Evolutionary conservation across 2,113 vertebrate genomes (phyloP).

Genomic region (Macrotus californicus): DNA sequence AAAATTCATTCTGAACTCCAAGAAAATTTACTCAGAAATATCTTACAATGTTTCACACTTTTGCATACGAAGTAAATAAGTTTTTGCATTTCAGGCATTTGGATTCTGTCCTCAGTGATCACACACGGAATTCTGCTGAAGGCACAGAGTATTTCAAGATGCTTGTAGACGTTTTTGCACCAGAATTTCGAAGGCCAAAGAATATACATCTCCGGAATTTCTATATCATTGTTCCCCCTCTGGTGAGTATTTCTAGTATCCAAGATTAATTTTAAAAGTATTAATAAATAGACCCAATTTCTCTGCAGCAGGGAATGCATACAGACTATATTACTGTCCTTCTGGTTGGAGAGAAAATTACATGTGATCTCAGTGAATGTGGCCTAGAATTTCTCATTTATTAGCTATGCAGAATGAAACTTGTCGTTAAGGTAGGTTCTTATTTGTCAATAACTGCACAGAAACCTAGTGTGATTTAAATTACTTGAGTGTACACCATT

Average conservation of each 20-base stretch:
- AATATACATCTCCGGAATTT: constrained; percentile 98
- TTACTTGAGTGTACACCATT: background rate
- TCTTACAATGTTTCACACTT: background rate
- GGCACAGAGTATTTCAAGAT: constrained; percentile 99
- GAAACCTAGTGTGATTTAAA: background rate
- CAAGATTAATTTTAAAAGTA: background rate
- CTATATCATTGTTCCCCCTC: constrained; percentile 96
- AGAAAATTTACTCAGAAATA: background rate
- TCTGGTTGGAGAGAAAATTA: background rate
- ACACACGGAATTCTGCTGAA: constrained; percentile 95
- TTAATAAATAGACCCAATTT: background rate
- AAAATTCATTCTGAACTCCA: background rate
- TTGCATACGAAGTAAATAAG: background rate
- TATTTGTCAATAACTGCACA: background rate
- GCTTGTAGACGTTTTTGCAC: constrained; percentile 96
- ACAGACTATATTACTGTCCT: background rate
- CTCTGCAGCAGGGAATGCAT: background rate
- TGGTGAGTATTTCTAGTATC: constrained; percentile 82
- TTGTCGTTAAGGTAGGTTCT: background rate
- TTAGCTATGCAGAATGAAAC: background rate
- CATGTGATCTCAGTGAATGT: background rate
- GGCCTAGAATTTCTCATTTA: background rate
- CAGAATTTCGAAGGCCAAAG: constrained; percentile 95
- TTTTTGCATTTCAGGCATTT: constrained; percentile 80
- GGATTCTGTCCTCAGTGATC: constrained; percentile 91